These are phyloP conservation scores for Caenorhabditis afra DNA, from an alignment of 2,888 invertebrate species.

Conservation along the genomic window DNA sequence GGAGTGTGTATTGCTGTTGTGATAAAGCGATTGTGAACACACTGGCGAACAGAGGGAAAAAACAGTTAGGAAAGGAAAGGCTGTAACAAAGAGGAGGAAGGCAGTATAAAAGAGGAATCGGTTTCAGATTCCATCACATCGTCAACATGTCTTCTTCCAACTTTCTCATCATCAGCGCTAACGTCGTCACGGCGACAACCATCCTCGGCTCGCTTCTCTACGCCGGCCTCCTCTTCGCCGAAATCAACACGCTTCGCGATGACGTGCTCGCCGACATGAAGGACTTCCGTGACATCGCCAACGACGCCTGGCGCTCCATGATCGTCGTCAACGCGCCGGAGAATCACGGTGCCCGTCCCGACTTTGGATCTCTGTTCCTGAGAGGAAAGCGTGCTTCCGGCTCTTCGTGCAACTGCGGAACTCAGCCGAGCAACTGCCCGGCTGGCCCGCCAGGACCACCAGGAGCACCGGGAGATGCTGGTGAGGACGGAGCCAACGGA, in stretches of 20 bases:
- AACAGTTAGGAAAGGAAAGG: too few species aligned
- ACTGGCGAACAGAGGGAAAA: too few species aligned
- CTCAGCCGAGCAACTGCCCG: constrained; percentile 53
- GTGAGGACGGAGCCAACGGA: constrained; percentile 47
- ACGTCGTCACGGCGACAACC: constrained; percentile 21
- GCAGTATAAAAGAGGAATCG: not conserved
- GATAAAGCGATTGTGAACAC: constrained; percentile 2
- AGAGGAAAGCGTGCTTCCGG: constrained; percentile 26
- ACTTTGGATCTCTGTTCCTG: constrained; percentile 37
- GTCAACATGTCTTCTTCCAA: constrained; percentile 16
- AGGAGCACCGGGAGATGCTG: constrained; percentile 50
- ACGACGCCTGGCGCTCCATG: constrained; percentile 51
- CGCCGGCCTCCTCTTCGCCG: constrained; percentile 35
- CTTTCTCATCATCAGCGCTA: constrained; percentile 19
- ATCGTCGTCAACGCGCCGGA: constrained; percentile 34
- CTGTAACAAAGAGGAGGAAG: too few species aligned
- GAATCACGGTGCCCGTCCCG: constrained; percentile 34
- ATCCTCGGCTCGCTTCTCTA: constrained; percentile 38
- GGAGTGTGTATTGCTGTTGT: not conserved
- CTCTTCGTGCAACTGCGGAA: constrained; percentile 49
- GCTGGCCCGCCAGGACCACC: constrained; percentile 59
- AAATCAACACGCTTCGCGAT: constrained; percentile 38
- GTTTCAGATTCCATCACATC: not conserved
- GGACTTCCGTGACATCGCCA: constrained; percentile 30
- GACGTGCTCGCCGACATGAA: constrained; percentile 17